Percentiles rank a stretch among this genome's conserved stretches.
Conservation (phyloP, 1,140 invertebrate genomes). For the Pogonus chalceus region DNA sequence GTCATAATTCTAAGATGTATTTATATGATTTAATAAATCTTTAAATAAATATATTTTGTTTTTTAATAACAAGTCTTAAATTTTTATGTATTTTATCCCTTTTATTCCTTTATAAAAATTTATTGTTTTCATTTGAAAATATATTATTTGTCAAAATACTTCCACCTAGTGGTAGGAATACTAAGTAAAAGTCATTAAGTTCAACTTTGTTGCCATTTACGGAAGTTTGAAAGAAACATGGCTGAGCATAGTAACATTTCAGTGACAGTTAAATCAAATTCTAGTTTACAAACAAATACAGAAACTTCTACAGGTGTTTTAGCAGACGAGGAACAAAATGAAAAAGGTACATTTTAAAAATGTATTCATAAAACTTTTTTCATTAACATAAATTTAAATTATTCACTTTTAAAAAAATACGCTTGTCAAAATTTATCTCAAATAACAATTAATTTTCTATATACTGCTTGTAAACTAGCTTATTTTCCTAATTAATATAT, state of each 20-base stretch:
- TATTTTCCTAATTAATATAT: too few species aligned
- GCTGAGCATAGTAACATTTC: conserved; percentile 28
- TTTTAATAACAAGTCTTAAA: conserved; percentile 2
- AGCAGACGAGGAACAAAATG: conserved; percentile 17
- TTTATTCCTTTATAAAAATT: conserved; percentile 1
- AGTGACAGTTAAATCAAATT: conserved; percentile 26
- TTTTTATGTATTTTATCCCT: not conserved
- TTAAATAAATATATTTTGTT: conserved; percentile 11
- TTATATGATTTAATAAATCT: conserved; percentile 17
- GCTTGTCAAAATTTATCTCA: not conserved
- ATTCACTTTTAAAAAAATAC: not conserved
- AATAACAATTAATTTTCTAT: not conserved
- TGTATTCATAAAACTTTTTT: not conserved
- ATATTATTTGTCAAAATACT: not conserved
- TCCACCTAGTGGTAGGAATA: not conserved
- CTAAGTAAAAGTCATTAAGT: conserved; percentile 4
- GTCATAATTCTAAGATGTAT: conserved; percentile 1
- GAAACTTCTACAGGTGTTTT: conserved; percentile 16
- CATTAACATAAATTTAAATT: conserved; percentile 9
- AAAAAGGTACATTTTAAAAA: conserved; percentile 23
- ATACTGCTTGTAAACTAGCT: not conserved
- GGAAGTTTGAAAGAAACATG: conserved; percentile 32
- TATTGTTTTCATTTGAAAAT: conserved; percentile 4
- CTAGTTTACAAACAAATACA: conserved; percentile 20
- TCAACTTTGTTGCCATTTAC: conserved; percentile 22